Conservation (phyloP, 2,888 invertebrate genomes). For the Pristionchus arcanus region DNA sequence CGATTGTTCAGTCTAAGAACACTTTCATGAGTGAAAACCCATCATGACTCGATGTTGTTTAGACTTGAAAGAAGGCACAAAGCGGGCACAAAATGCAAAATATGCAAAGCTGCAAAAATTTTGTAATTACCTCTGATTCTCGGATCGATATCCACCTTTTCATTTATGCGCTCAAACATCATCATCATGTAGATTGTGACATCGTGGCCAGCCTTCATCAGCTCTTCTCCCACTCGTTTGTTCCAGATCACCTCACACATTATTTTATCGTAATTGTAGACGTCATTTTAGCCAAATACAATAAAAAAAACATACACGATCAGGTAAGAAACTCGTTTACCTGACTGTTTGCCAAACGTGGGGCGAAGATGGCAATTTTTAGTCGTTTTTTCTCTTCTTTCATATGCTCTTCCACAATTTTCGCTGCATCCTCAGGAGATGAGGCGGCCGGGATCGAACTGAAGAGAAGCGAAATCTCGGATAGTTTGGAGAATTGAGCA, state of each 20-base stretch:
- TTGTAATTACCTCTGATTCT: background rate
- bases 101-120: background rate
- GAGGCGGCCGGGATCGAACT: background rate
- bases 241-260: slow-evolving; percentile 64
- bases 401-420: background rate
- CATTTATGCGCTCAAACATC: slow-evolving; percentile 53
- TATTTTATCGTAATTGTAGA: background rate
- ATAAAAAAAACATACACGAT: background rate
- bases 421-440: background rate
- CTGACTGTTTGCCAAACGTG: slow-evolving; percentile 67
- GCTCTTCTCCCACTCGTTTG: slow-evolving; percentile 65
- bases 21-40: too few species aligned
- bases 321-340: slow-evolving; percentile 42
- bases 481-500: background rate
- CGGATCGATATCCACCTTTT: slow-evolving; percentile 9
- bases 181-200: slow-evolving; percentile 65
- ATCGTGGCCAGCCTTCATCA: slow-evolving; percentile 69
- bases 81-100: too few species aligned
- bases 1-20: too few species aligned
- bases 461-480: background rate
- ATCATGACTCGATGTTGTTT: too few species aligned
- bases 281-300: too few species aligned
- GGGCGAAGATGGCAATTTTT: slow-evolving; percentile 66
- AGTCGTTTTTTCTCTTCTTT: slow-evolving; percentile 37
- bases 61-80: too few species aligned